Conservation (phyloP, 2,113 vertebrate genomes). For the Heterocephalus glaber region DNA sequence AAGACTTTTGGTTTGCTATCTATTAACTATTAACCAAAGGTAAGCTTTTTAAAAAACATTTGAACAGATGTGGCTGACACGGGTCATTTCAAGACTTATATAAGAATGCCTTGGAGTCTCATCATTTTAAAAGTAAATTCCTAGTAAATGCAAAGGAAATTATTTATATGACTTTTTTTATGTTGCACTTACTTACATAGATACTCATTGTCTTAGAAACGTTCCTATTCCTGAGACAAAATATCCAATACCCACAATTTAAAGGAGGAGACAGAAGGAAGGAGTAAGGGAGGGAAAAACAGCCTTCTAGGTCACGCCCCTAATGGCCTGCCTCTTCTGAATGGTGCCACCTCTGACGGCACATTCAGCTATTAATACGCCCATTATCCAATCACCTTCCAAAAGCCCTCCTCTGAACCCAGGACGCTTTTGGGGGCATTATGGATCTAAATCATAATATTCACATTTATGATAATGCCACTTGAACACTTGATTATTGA, state of each 20-base stretch:
- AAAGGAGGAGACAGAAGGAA: too few relatives aligned
- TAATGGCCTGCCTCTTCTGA: too few relatives aligned
- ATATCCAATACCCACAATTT: too few relatives aligned
- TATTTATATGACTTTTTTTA: neutral
- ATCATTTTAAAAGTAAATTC: conserved; percentile 51
- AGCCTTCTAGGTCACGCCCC: too few relatives aligned
- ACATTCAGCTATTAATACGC: too few relatives aligned
- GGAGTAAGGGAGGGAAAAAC: too few relatives aligned
- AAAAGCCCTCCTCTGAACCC: neutral
- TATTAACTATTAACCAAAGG: neutral
- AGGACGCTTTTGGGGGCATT: neutral
- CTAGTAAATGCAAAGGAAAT: conserved; percentile 26
- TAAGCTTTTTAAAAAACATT: conserved; percentile 22
- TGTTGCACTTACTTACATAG: neutral
- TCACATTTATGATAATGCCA: conserved; percentile 26
- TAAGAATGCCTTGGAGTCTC: neutral
- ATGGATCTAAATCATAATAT: neutral
- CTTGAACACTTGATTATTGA: conserved; percentile 10
- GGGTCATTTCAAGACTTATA: conserved; percentile 14
- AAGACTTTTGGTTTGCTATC: conserved; percentile 1
- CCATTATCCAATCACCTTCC: too few relatives aligned
- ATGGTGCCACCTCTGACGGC: too few relatives aligned
- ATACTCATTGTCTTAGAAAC: neutral
- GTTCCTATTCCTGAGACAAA: too few relatives aligned
- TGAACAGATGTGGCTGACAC: conserved; percentile 12